Evolutionary conservation across 2,797 vertebrate genomes (phyloP).

Genomic region (Gadopsis bispinosus): DNA sequence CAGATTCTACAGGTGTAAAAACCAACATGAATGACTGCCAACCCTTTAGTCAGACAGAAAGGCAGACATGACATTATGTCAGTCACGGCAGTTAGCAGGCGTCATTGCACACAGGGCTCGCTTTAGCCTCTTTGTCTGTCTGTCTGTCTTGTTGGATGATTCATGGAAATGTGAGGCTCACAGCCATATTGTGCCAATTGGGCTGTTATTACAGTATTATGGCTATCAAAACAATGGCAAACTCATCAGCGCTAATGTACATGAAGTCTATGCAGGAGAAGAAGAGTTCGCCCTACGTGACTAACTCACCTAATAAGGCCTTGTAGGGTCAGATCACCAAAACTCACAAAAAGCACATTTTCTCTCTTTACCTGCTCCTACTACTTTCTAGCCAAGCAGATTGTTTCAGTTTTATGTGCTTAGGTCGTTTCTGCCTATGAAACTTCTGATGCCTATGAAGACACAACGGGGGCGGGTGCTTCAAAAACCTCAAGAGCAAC

Average conservation of each 20-base stretch:
- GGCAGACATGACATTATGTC: slow-evolving; percentile 28
- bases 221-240: not conserved
- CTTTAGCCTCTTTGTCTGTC: not conserved
- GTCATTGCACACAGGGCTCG: not conserved
- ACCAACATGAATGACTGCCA: not conserved
- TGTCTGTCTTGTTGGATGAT: slow-evolving; percentile 22
- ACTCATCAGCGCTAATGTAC: not conserved
- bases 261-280: not conserved
- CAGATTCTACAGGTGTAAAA: not conserved
- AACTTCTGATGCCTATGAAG: not conserved
- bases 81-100: not conserved
- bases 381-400: not conserved
- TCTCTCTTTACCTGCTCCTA: not conserved
- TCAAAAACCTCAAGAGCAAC: not conserved
- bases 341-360: not conserved
- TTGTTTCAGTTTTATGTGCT: not conserved
- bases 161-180: not conserved
- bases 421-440: not conserved
- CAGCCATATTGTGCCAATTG: not conserved
- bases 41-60: not conserved
- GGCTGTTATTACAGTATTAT: not conserved
- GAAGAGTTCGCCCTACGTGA: not conserved
- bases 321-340: not conserved
- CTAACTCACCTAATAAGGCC: not conserved
- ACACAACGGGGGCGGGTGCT: no score